Conservation (phyloP, 2,888 invertebrate genomes). For the Apotomis turbidana region DNA sequence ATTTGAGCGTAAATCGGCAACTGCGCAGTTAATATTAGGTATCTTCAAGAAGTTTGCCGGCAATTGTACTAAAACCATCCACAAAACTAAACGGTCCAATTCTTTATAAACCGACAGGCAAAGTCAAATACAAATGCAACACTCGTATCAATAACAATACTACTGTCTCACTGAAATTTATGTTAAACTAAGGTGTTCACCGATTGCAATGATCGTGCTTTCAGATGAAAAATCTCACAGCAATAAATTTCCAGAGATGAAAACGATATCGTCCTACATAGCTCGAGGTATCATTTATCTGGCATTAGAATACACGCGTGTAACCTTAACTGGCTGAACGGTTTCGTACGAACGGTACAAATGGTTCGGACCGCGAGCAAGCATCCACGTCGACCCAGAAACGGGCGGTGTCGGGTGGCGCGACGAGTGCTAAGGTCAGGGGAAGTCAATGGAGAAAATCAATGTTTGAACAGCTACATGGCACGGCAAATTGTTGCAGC, state of each 20-base stretch:
- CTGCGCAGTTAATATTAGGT: too few relatives aligned
- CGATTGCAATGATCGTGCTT: slow-evolving; percentile 7
- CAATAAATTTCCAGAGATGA: slow-evolving; percentile 38
- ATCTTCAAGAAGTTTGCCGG: too few relatives aligned
- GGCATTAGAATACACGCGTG: slow-evolving; percentile 64
- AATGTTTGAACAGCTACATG: slow-evolving; percentile 44
- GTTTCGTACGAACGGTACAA: slow-evolving; percentile 66
- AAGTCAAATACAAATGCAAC: too few relatives aligned
- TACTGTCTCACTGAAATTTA: not conserved
- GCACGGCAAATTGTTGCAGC: slow-evolving; percentile 29
- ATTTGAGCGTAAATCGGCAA: too few relatives aligned
- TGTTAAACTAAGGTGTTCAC: not conserved
- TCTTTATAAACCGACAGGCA: too few relatives aligned
- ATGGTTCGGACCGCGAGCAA: slow-evolving; percentile 66
- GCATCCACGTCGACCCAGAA: slow-evolving; percentile 69
- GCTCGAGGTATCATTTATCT: slow-evolving; percentile 64
- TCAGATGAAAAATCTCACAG: slow-evolving; percentile 22
- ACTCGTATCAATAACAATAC: too few relatives aligned
- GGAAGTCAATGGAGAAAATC: slow-evolving; percentile 50
- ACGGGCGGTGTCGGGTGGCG: slow-evolving; percentile 67
- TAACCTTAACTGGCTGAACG: slow-evolving; percentile 73
- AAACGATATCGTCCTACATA: slow-evolving; percentile 58
- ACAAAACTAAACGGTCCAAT: too few relatives aligned
- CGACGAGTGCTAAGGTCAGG: slow-evolving; percentile 53
- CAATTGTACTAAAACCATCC: too few relatives aligned